Evolutionary conservation across 2,888 invertebrate genomes (phyloP).

Genomic region (Nomada ferruginata): DNA sequence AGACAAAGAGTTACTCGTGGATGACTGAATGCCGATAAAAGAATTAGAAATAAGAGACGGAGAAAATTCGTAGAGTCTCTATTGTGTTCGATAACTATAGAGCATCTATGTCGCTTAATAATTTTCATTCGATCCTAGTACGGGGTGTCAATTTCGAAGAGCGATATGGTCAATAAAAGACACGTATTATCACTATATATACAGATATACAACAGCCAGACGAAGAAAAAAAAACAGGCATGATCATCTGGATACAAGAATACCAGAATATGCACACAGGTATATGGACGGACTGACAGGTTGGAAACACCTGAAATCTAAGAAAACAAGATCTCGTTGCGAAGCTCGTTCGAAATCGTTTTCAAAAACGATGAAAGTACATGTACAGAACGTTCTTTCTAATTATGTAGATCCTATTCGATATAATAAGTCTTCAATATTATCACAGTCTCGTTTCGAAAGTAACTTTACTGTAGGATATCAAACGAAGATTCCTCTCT

Average conservation of each 20-base stretch:
- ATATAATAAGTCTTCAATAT: constrained; percentile 64
- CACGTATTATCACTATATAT: constrained; percentile 41
- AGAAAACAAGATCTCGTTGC: constrained; percentile 12
- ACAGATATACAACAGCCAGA: constrained; percentile 33
- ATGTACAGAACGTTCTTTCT: constrained; percentile 11
- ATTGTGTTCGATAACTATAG: constrained; percentile 4
- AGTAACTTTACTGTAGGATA: constrained; percentile 43
- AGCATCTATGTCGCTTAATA: neutral
- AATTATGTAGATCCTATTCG: constrained; percentile 21
- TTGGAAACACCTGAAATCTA: constrained; percentile 52
- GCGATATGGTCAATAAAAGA: constrained; percentile 16
- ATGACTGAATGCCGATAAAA: neutral
- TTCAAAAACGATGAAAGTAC: constrained; percentile 13
- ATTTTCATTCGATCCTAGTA: neutral
- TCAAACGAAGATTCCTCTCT: constrained; percentile 28
- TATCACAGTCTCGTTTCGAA: constrained; percentile 71
- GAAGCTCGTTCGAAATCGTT: neutral
- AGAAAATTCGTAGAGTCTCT: constrained; percentile 6
- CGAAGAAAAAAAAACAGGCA: constrained; percentile 35
- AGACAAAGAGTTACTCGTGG: neutral
- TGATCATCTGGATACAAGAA: constrained; percentile 50
- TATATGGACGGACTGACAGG: constrained; percentile 57
- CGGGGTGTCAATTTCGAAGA: constrained; percentile 28
- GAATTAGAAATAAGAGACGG: neutral
- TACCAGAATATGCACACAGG: constrained; percentile 37